Percentiles rank a stretch among this genome's conserved stretches.
These are phyloP conservation scores for Sepioteuthis lessoniana DNA, from an alignment of 2,888 invertebrate species.

Conservation along the genomic window DNA sequence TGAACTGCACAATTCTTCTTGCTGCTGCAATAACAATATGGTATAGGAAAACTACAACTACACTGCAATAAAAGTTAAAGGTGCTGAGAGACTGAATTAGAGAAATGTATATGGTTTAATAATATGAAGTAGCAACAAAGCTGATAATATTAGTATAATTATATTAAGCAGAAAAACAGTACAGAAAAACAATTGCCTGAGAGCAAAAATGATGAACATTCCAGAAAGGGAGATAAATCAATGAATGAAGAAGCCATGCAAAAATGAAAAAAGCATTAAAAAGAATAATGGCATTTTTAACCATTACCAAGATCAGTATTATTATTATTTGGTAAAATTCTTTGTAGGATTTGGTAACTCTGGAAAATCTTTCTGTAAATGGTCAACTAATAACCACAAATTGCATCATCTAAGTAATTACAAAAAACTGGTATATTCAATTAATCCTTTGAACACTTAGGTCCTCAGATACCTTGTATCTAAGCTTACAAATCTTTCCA, in stretches of 20 bases:
- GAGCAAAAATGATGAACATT: background rate
- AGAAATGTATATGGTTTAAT: background rate
- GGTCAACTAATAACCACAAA: too few relatives aligned
- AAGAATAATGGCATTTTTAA: background rate
- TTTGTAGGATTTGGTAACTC: background rate
- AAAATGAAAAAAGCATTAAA: background rate
- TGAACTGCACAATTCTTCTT: background rate
- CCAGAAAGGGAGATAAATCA: background rate
- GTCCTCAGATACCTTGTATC: too few relatives aligned
- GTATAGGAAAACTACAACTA: background rate
- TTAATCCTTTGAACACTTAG: too few relatives aligned
- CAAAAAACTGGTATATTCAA: too few relatives aligned
- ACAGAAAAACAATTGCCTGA: background rate
- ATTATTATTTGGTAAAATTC: background rate
- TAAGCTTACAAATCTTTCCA: too few relatives aligned
- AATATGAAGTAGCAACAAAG: background rate
- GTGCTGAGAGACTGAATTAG: background rate
- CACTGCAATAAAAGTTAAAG: background rate
- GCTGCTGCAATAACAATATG: background rate
- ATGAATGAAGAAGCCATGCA: background rate
- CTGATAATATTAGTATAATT: conserved; percentile 10
- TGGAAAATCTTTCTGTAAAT: too few relatives aligned
- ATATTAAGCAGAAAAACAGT: background rate
- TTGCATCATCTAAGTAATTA: too few relatives aligned
- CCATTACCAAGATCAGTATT: background rate